Percentiles rank a stretch among this genome's conserved stretches.
Conservation (phyloP, 2,888 invertebrate genomes). For the Baronia brevicornis region DNA sequence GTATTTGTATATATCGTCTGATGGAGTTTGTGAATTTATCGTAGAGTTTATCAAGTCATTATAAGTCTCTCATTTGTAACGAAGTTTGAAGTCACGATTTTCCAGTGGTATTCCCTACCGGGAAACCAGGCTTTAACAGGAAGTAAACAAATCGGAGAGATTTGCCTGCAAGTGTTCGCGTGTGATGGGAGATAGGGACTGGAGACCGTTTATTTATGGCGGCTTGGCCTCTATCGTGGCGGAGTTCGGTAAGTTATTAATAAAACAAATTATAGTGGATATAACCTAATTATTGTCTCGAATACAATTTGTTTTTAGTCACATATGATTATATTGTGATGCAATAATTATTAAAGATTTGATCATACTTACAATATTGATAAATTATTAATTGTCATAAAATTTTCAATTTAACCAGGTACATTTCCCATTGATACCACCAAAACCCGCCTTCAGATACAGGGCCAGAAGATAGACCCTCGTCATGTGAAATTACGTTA, state of each 20-base stretch:
- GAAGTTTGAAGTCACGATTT: too few species aligned
- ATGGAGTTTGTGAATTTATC: too few species aligned
- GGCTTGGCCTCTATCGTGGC: conserved; percentile 95
- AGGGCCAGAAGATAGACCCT: conserved; percentile 90
- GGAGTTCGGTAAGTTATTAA: conserved; percentile 85
- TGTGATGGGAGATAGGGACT: conserved; percentile 87
- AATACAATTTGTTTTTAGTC: too few species aligned
- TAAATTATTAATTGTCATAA: not conserved
- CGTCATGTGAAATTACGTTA: conserved; percentile 85
- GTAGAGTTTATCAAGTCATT: too few species aligned
- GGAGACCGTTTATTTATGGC: conserved; percentile 96
- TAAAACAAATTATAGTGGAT: too few species aligned
- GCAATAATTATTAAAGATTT: not conserved
- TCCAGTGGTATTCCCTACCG: too few species aligned
- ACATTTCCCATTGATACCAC: conserved; percentile 98
- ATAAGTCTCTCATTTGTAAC: too few species aligned
- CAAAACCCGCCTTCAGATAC: conserved; percentile 94
- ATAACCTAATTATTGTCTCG: too few species aligned
- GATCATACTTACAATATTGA: too few species aligned
- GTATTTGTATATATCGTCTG: too few species aligned
- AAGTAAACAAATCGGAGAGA: conserved; percentile 5
- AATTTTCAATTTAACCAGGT: conserved; percentile 75
- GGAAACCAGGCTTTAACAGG: too few species aligned
- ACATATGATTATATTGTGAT: too few species aligned
- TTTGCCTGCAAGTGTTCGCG: conserved; percentile 19